These are phyloP conservation scores for Euwallacea fornicatus DNA, from an alignment of 1,140 invertebrate species.

Conservation along the genomic window DNA sequence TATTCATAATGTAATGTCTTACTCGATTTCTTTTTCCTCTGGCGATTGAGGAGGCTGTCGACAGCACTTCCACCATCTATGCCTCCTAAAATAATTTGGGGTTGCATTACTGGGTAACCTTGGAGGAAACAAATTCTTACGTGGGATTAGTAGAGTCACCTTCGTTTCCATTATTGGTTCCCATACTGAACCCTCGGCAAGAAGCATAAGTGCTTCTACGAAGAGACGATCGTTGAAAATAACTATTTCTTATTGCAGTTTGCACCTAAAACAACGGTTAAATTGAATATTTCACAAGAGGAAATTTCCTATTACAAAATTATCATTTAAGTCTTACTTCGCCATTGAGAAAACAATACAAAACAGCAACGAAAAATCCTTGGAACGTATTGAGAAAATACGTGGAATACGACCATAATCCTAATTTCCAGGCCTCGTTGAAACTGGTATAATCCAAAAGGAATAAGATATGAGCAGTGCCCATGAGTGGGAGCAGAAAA, in stretches of 20 bases:
- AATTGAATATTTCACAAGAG: too few relatives aligned
- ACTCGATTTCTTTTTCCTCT: constrained; percentile 41
- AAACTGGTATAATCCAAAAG: constrained; percentile 67
- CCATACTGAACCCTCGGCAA: constrained; percentile 42
- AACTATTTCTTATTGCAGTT: constrained; percentile 47
- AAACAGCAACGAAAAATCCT: constrained; percentile 79
- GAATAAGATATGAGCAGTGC: constrained; percentile 76
- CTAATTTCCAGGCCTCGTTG: constrained; percentile 69
- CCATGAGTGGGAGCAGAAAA: constrained; percentile 78
- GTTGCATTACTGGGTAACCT: not conserved
- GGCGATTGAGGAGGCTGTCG: constrained; percentile 30
- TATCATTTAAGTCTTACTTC: constrained; percentile 64
- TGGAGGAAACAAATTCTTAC: too few relatives aligned
- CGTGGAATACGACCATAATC: constrained; percentile 77
- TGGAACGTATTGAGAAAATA: constrained; percentile 84
- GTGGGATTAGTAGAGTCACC: not conserved
- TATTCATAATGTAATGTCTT: constrained; percentile 1
- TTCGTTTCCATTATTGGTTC: not conserved
- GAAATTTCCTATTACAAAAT: not conserved
- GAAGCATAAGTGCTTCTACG: constrained; percentile 42
- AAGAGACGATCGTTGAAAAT: constrained; percentile 45
- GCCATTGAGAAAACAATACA: constrained; percentile 88
- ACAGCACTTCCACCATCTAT: constrained; percentile 30
- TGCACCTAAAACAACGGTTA: constrained; percentile 43
- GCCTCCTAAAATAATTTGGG: constrained; percentile 19